phyloP scores from a whole-genome alignment of 2,888 invertebrate species.

The Drosophila putrida region DNA sequence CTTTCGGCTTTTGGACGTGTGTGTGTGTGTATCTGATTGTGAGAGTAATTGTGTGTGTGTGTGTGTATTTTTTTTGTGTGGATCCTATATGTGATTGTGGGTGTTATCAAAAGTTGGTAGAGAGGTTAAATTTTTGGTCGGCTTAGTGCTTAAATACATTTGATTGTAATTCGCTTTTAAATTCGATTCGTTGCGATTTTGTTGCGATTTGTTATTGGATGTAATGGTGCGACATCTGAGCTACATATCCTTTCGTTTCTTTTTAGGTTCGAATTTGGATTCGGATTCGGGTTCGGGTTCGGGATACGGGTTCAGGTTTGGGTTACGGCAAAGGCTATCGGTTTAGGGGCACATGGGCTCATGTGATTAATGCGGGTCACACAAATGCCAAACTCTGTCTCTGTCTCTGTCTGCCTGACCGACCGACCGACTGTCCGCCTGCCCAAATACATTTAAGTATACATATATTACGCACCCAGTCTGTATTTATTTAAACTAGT shows the following conservation, averaged over 20 bases:
- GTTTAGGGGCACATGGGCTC: conserved; percentile 27
- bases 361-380: conserved; percentile 73
- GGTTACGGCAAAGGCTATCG: conserved; percentile 13
- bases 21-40: conserved; percentile 30
- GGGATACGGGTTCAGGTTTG: conserved; percentile 12
- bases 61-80: conserved; percentile 2
- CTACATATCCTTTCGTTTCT: conserved; percentile 26
- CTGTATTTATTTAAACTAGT: conserved; percentile 42
- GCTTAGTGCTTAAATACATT: conserved; percentile 80
- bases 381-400: conserved; percentile 33
- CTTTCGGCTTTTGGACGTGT: conserved; percentile 13
- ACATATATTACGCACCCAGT: conserved; percentile 23
- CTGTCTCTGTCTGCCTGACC: background rate
- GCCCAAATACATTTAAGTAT: conserved; percentile 14
- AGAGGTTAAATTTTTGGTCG: conserved; percentile 65
- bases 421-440: conserved; percentile 1
- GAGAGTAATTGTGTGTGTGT: conserved; percentile 8
- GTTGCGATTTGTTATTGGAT: conserved; percentile 78
- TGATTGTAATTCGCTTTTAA: conserved; percentile 81
- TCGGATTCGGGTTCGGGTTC: conserved; percentile 1
- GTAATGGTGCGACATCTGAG: conserved; percentile 80
- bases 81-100: conserved; percentile 10
- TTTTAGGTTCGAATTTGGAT: background rate
- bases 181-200: conserved; percentile 73
- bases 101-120: conserved; percentile 25